Evolutionary conservation across 2,797 vertebrate genomes (phyloP), one percentile per base, ranked within the genome.

Genomic region (Dallia pectoralis): DNA sequence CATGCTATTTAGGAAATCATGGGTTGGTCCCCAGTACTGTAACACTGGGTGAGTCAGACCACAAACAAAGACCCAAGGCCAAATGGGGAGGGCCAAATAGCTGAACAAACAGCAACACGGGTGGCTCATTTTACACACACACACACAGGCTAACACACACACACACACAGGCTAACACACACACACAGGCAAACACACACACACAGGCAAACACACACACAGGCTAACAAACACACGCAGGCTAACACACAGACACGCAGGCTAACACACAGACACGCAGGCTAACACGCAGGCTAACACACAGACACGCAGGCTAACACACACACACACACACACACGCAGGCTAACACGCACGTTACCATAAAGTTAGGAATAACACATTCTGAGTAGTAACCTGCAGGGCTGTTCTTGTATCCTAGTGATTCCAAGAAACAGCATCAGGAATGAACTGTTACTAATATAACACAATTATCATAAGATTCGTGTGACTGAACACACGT

Each of bases 21-120:
- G 47, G 19, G 69, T 61, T 47, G 7, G 47, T 67, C 29, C 64
- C 29, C 47, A 56, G 27, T 30, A 30, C 30, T 53, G 30, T 53
- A 33, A 56, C 11, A 53, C 48, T 64, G 67, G 47, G 59, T 14
- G 32, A 32, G 15, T 36, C 44, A 53, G 30, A 36, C 29, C 47
- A 30, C 48, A 51, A 19, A 6, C 16, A 48, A 25, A 49, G 56
- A 68, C 73, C 56, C 27, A 19, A 47, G 27, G 51, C 30, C 18
- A 72, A 65, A 6, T 32, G 72, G 19, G 29, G 44, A 32, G 9
- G 44, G 25, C 22, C 33, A 62, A 44, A 65, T 63, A 66, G 69
- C 69, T 56, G 63, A 71, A 76, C 69, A 76, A 76, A 67, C 33
- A 29, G 67, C 30, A 4, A 12, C 25, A 47, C 74, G 48, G 69